phyloP scores from a whole-genome alignment of 1,140 invertebrate genomes.

The Drosophila kanapiae region DNA sequence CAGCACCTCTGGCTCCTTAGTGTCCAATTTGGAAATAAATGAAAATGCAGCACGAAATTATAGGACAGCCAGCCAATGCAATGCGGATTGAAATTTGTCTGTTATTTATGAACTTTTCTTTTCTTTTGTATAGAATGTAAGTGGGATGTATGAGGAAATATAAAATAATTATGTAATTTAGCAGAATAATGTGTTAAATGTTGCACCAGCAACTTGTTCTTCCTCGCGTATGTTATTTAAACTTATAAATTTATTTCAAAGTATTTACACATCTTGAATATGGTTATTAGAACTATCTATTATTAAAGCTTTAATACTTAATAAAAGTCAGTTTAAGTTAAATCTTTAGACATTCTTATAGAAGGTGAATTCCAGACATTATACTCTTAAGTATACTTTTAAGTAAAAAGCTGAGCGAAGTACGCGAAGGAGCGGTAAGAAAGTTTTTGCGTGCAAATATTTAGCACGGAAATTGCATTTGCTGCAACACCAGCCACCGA shows the following conservation, averaged over 20 bases:
- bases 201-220: not conserved
- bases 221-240: not conserved
- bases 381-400: no score
- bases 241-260: not conserved
- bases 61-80: not conserved
- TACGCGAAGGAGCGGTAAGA: not conserved
- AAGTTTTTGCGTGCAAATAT: constrained; percentile 21
- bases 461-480: constrained; percentile 33
- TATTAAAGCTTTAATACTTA: no score
- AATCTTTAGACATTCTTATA: not conserved
- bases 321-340: not conserved
- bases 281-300: fast-evolving
- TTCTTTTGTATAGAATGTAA: not conserved
- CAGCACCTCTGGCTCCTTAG: constrained; percentile 1
- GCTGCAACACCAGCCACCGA: constrained; percentile 7
- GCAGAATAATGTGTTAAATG: not conserved
- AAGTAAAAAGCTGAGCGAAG: not conserved
- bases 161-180: not conserved
- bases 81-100: not conserved
- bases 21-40: constrained; percentile 10
- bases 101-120: not conserved
- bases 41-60: not conserved
- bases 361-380: not conserved
- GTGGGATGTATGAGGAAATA: not conserved
- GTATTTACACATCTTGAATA: not conserved